phyloP scores from a whole-genome alignment of 2,888 invertebrate species.

The Papilio protenor region DNA sequence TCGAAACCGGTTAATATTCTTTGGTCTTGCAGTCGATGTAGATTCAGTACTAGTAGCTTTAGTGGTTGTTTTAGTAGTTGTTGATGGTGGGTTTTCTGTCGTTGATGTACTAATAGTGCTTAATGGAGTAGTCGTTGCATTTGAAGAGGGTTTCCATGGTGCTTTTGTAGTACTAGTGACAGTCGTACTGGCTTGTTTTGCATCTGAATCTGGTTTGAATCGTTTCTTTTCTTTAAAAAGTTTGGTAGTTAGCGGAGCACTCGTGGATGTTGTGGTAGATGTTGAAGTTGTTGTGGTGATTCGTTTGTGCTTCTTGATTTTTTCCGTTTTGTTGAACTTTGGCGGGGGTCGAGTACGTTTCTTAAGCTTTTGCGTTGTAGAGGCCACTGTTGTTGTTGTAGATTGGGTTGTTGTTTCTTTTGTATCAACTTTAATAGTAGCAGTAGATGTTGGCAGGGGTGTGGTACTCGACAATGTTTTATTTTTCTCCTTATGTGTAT shows the following conservation, averaged over 20 bases:
- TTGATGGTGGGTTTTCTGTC: constrained; percentile 48
- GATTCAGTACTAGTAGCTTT: constrained; percentile 43
- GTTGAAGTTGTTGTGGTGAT: constrained; percentile 61
- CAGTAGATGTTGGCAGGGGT: constrained; percentile 44
- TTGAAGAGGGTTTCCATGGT: constrained; percentile 52
- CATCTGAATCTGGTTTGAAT: constrained; percentile 64
- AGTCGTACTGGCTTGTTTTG: constrained; percentile 71
- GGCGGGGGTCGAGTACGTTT: constrained; percentile 76
- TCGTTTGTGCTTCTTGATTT: constrained; percentile 74
- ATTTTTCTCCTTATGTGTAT: constrained; percentile 57
- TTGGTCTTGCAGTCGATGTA: constrained; percentile 55
- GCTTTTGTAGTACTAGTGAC: constrained; percentile 58
- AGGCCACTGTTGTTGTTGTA: constrained; percentile 56
- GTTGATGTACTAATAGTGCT: constrained; percentile 51
- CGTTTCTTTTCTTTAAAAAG: constrained; percentile 54
- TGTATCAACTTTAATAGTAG: constrained; percentile 47
- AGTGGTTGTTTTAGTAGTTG: constrained; percentile 51
- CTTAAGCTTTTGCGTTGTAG: constrained; percentile 61
- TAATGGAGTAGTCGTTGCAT: constrained; percentile 47
- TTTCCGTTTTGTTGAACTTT: constrained; percentile 67
- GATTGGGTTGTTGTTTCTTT: constrained; percentile 54
- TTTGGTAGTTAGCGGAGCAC: constrained; percentile 53
- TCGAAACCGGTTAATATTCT: constrained; percentile 72
- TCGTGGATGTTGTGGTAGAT: constrained; percentile 61
- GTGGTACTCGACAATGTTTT: constrained; percentile 55